Base-by-base conservation (phyloP, 1,140 invertebrate species). In the Eufriesea mexicana region DNA sequence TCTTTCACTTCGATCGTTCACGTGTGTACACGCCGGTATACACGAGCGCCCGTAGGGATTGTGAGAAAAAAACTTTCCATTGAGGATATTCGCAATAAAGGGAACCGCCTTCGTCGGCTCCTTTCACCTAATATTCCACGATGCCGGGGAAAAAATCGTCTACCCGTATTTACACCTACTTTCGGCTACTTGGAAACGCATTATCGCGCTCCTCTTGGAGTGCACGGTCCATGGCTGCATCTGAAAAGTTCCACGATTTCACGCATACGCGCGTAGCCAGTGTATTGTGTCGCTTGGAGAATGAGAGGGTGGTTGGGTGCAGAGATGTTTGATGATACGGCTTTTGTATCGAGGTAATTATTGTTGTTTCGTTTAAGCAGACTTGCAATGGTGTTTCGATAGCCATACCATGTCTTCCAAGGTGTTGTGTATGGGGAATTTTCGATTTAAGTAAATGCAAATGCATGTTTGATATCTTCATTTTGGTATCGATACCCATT, bases 11-110 rank as follows among this genome's bases (percentile, higher is more conserved):
- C 71, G 71, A 66, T 70, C 67, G 61, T 80, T 79, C 59, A 75
- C 49, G 82, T 80, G 81, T 61, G 70, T 73, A 73, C 84, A 47
- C 71, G 16, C 54, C 23, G 66, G 20, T 45, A 55, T 57, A 79
- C 51, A 79, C 83, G 71, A 35, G 72, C 55, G 20, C 9, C 78
- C 14, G 23, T 6, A 35, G 25, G 79, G 74, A 85, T 86, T 90
- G 90, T 91, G 90, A 91, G 93, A 94, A 93, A 92, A 92, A 92
- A 91, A 93, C 42, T 92, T 92, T 89, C 92, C 84, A 93, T 94
- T 93, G 93, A 92, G 93, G 93, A 90, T 92, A 92, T 92, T 92
- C 90, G 91, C 90, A 88, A 90, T 89, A 91, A 91, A 90, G 90
- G 90, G 90, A 93, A 84, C 90, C 90, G 89, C 81, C 90, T 92